Percentiles rank a stretch among this genome's conserved stretches.
These are phyloP conservation scores for Saccopteryx leptura DNA, from an alignment of 2,113 vertebrate species.

Conservation along the genomic window DNA sequence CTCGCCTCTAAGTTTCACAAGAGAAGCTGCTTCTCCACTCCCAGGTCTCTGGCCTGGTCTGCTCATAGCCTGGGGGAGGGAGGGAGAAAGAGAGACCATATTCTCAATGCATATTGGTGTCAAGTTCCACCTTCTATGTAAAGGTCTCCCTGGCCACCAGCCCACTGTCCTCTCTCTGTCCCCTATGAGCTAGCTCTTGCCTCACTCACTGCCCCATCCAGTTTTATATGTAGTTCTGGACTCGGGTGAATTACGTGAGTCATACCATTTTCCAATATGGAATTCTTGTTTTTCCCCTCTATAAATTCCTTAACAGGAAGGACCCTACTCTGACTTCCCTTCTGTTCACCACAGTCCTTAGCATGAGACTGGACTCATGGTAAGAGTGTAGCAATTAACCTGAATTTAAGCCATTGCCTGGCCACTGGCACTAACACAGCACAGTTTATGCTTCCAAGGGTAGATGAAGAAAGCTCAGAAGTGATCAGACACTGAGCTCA, in stretches of 20 bases:
- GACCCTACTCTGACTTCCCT: not conserved
- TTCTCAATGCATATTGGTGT: too few species aligned
- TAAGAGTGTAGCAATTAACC: not conserved
- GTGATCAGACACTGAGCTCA: not conserved
- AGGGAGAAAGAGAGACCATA: not conserved
- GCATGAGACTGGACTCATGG: not conserved
- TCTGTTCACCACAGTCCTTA: not conserved
- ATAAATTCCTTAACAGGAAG: not conserved
- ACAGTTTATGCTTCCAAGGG: not conserved
- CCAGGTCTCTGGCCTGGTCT: not conserved
- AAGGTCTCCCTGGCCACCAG: not conserved
- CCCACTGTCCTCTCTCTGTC: not conserved
- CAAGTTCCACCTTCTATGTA: not conserved
- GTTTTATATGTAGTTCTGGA: constrained; percentile 9
- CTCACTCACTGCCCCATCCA: not conserved
- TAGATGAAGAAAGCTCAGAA: not conserved
- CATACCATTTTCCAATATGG: not conserved
- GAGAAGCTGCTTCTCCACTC: not conserved
- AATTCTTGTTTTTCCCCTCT: not conserved
- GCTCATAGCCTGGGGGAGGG: not conserved
- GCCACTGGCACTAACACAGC: not conserved
- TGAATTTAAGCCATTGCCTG: not conserved
- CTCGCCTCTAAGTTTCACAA: not conserved
- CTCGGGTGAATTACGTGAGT: not conserved
- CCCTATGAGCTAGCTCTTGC: not conserved